Evolutionary conservation across 2,888 invertebrate genomes (phyloP).

Genomic region (Luffia ferchaultella): DNA sequence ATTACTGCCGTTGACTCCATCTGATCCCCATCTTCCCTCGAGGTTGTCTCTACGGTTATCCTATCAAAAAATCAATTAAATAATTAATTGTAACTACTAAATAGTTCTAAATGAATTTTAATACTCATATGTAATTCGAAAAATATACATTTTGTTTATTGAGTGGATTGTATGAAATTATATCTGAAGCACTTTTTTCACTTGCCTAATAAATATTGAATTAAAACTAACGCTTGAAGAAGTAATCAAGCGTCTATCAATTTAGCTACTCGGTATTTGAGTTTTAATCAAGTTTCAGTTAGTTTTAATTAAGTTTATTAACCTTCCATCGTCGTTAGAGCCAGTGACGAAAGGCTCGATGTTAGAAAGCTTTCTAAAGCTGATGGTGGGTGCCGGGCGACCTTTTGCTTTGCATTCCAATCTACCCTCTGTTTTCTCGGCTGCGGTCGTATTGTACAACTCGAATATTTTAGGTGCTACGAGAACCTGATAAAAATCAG

Average conservation of each 20-base stretch:
- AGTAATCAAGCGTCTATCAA: too few species aligned
- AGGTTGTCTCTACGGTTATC: conserved; percentile 68
- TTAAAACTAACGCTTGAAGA: background rate
- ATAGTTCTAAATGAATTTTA: too few species aligned
- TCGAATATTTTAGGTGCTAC: conserved; percentile 85
- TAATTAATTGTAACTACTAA: conserved; percentile 4
- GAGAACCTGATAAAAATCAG: conserved; percentile 67
- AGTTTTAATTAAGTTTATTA: conserved; percentile 14
- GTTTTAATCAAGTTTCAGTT: background rate
- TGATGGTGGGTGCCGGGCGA: conserved; percentile 79
- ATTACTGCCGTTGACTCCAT: conserved; percentile 70
- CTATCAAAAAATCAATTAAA: conserved; percentile 29
- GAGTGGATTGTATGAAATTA: too few species aligned
- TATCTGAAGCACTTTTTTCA: too few species aligned
- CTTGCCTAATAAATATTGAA: background rate
- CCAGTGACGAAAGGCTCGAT: conserved; percentile 71
- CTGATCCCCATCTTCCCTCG: conserved; percentile 48
- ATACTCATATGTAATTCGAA: background rate
- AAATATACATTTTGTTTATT: conserved; percentile 2
- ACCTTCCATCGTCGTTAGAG: conserved; percentile 68
- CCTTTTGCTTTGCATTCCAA: conserved; percentile 83
- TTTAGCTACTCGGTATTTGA: background rate
- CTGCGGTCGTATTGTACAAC: conserved; percentile 74
- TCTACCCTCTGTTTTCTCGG: conserved; percentile 68
- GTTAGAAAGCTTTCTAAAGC: conserved; percentile 80